Evolutionary conservation across 2,113 vertebrate species (phyloP).

Genomic region (Myotis davidii): DNA sequence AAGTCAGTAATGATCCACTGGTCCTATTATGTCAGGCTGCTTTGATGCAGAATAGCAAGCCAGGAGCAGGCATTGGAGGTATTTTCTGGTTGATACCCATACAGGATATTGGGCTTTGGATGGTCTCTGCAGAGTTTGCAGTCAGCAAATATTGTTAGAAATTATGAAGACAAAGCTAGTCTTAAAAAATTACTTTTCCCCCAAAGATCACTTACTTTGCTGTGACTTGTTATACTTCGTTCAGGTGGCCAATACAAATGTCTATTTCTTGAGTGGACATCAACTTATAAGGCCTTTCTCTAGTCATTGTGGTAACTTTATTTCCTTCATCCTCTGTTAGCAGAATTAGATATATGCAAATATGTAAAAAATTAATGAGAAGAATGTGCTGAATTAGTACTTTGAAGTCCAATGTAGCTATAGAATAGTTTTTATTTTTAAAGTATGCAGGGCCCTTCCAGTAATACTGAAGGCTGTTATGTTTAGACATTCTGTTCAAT

Average conservation of each 20-base stretch:
- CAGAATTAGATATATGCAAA: neutral
- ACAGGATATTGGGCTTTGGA: neutral
- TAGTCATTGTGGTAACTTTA: neutral
- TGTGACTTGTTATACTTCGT: neutral
- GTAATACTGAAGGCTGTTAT: neutral
- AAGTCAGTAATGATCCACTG: neutral
- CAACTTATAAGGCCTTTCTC: neutral
- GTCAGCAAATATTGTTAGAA: neutral
- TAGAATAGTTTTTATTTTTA: neutral
- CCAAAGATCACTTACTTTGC: neutral
- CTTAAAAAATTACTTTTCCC: neutral
- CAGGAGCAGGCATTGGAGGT: neutral
- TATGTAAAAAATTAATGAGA: neutral
- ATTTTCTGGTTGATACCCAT: neutral
- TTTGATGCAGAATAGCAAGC: conserved; percentile 13
- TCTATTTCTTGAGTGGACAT: neutral
- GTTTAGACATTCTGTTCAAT: neutral
- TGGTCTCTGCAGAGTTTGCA: neutral
- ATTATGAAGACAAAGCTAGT: neutral
- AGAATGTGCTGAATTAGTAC: neutral
- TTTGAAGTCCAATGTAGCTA: neutral
- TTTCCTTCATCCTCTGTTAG: neutral
- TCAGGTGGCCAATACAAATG: neutral
- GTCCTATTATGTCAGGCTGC: neutral
- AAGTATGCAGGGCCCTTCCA: neutral